Evolutionary conservation across 1,140 invertebrate species (phyloP), one percentile per base, ranked within the genome.

Genomic region (Galendromus occidentalis): DNA sequence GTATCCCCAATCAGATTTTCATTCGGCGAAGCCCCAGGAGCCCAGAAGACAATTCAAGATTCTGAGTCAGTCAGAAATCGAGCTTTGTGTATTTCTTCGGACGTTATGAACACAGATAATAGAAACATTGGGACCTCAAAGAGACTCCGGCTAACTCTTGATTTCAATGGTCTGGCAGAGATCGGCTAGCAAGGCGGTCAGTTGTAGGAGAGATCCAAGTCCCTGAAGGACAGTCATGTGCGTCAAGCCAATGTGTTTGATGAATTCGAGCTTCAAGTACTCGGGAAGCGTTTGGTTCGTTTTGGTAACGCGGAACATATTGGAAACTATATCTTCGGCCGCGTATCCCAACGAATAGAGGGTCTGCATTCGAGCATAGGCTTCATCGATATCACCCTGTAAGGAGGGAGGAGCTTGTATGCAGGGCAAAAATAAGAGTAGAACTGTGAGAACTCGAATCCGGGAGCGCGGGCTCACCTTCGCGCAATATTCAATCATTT

Each of bases 341-440:
- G 91, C 91, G 77, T 98, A 98, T 1, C 94, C 94, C 65, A 95
- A 78, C 72, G 84, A 85, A 85, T 88, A 94, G 22, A 98, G 78
- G 74, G 91, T 85, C 14, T 83, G 80, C 72, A 97, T 82, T 33
- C 91, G 82, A 76, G 86, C 86, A 72, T 88, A 94, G 1, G 92
- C 88, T 70, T 87, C 85, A 65, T 86, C 84, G 68, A 97, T 86
- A 68, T 96, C 84, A 42, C 84, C 84, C 59, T 85, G 66, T 7
- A 70, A 59, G 14, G 9, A 59, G 14, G 14, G 2, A 33, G 25
- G 25, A 45, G 65, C 75, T 12, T 14, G 28, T 14, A 22, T 47
- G 14, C 20, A 22, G 20, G 28, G 45, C 14, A 14, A 44, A 44
- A 44, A 44, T 44, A n/a, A 12, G n/a, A 14, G 14, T 44, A 44